Evolutionary conservation across 2,113 vertebrate genomes (phyloP), one percentile per base, ranked within the genome.

Genomic region (Eulemur rufifrons): DNA sequence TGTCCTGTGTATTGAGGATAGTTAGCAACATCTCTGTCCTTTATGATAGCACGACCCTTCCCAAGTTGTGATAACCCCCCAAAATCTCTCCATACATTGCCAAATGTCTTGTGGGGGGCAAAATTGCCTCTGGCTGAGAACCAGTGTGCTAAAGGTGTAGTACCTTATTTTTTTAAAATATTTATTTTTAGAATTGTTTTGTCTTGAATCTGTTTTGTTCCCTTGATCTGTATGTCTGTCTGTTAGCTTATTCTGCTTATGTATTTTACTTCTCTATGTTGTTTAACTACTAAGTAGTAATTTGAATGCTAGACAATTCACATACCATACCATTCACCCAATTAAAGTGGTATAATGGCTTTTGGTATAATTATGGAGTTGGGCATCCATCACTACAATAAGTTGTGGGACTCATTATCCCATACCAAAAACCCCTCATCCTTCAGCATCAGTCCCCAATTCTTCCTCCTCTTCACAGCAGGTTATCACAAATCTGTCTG

Each of bases 221-320:
- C 20, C 7, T 86, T 91, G 50, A 52, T 76, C 52, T 85, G 0
- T 54, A 5, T 76, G 13, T 82, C 47, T 83, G 23, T 76, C 47
- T 61, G 59, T 92, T 83, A 82, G 50, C 20, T 27, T 86, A 2
- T 59, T 87, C 32, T 73, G 27, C 50, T 68, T 77, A 23, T 80
- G 68, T 86, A 37, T 87, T 77, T 89, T 74, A 32, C 32, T 77
- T 77, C 8, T 21, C 66, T 69, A 14, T 84, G 52, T 84, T 89
- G 52, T 91, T 94, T 94, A 80, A 34, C 27, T 85, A 37, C 45
- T 84, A 78, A 91, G 64, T 90, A 4, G n/a, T 92, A 92, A 54
- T 69, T 81, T 94, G 4, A 54, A 87, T 66, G 77, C 47, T n/a
- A n/a, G 69, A 63, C 34, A 88, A 89, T 83, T 87, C 25, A 54